Evolutionary conservation across 2,888 invertebrate species (phyloP).

Genomic region (Nezara viridula): DNA sequence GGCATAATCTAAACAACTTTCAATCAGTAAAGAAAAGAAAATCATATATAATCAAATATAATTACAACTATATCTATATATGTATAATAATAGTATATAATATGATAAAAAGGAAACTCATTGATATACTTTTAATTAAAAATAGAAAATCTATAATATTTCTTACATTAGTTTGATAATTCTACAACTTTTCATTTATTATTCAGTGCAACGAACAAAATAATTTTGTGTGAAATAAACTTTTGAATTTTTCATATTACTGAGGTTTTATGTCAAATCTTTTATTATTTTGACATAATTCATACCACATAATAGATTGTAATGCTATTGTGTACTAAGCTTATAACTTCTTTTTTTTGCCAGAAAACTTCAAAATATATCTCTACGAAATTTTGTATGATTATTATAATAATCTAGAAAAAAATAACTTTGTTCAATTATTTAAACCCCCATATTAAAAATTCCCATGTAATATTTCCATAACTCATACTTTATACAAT

Average conservation of each 20-base stretch:
- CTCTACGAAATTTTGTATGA: not conserved
- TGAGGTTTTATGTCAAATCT: not conserved
- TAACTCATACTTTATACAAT: not conserved
- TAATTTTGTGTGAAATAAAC: not conserved
- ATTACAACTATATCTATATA: not conserved
- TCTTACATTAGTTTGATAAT: not conserved
- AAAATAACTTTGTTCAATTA: not conserved
- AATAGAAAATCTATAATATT: too few species aligned
- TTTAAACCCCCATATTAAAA: not conserved
- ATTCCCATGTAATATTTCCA: not conserved
- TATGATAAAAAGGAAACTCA: too few species aligned
- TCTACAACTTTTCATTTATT: not conserved
- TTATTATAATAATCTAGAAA: not conserved
- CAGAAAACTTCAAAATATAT: too few species aligned
- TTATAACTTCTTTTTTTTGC: too few species aligned
- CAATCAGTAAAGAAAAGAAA: not conserved
- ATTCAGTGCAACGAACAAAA: not conserved
- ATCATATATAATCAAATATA: not conserved
- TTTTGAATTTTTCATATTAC: not conserved
- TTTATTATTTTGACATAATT: not conserved
- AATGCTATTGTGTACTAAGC: too few species aligned
- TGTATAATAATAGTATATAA: too few species aligned
- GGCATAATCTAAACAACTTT: not conserved
- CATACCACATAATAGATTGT: too few species aligned
- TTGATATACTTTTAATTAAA: too few species aligned